phyloP scores from a whole-genome alignment of 2,888 invertebrate genomes.

The Dolichopus griseipennis region DNA sequence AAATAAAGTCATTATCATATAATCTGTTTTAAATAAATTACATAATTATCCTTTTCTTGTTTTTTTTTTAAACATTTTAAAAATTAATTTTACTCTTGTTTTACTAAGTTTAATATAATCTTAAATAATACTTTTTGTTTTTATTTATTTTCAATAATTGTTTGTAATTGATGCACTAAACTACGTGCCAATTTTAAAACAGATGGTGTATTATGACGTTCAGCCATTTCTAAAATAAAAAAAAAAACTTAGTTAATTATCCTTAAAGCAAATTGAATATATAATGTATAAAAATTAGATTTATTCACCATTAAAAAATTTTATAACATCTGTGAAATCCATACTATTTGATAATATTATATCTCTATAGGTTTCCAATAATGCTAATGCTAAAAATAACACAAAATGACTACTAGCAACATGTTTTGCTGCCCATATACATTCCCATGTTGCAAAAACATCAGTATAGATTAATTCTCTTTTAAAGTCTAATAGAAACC shows the following conservation, averaged over 20 bases:
- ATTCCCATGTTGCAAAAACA: conserved; percentile 91
- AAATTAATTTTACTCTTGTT: no score
- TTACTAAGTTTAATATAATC: no score
- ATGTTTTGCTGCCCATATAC: conserved; percentile 87
- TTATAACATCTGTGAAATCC: conserved; percentile 97
- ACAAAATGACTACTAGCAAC: conserved; percentile 84
- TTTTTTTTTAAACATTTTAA: no score
- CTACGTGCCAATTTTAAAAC: conserved; percentile 77
- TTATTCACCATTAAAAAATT: conserved; percentile 86
- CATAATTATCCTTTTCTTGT: no score
- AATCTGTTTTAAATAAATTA: no score
- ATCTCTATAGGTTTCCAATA: conserved; percentile 86
- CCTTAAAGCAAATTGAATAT: background rate
- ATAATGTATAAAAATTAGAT: no score
- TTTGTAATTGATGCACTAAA: conserved; percentile 79
- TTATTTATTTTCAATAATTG: conserved; percentile 86
- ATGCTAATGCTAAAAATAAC: conserved; percentile 82
- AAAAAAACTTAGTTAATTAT: background rate
- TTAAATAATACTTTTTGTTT: conserved; percentile 16
- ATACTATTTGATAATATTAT: conserved; percentile 91
- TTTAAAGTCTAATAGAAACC: conserved; percentile 95
- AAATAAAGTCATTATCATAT: no score
- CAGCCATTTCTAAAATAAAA: conserved; percentile 82
- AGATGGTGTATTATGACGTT: conserved; percentile 78
- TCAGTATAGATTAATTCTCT: conserved; percentile 87